phyloP scores from a whole-genome alignment of 2,113 vertebrate species.

The Anolis sagrei region DNA sequence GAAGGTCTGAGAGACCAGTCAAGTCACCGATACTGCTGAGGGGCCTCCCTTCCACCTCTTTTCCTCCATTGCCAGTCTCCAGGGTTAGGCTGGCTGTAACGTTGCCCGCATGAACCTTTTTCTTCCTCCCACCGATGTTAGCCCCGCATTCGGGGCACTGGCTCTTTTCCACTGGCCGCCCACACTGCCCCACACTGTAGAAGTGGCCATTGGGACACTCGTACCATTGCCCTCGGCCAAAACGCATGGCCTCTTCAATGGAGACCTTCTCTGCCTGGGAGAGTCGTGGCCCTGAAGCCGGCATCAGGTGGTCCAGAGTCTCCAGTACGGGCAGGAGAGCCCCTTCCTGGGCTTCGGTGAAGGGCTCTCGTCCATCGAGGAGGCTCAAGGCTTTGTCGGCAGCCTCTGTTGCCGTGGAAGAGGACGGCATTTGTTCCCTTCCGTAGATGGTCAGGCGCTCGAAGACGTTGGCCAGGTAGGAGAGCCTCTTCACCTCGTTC shows the following conservation, averaged over 20 bases:
- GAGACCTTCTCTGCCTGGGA: not conserved
- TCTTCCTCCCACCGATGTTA: not conserved
- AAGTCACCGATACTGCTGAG: not conserved
- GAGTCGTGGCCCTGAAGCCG: not conserved
- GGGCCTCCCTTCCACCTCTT: not conserved
- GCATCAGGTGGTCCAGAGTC: not conserved
- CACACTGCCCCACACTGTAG: constrained; percentile 15
- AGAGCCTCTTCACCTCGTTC: not conserved
- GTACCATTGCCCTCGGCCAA: constrained; percentile 35
- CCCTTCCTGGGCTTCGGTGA: not conserved
- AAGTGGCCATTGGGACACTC: constrained; percentile 21
- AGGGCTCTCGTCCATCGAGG: not conserved
- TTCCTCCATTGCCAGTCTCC: not conserved
- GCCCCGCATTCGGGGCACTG: constrained; percentile 31
- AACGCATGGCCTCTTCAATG: not conserved
- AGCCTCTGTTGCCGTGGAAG: accelerated
- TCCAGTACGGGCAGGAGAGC: not conserved
- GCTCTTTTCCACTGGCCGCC: not conserved
- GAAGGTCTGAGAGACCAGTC: not conserved
- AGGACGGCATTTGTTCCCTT: not conserved
- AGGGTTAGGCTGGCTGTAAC: not conserved
- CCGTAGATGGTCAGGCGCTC: not conserved
- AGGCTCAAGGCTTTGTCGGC: not conserved
- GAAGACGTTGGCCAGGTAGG: constrained; percentile 7
- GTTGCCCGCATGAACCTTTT: not conserved